Base-by-base conservation (phyloP, 2,797 vertebrate genomes). In the Phataginus tricuspis region DNA sequence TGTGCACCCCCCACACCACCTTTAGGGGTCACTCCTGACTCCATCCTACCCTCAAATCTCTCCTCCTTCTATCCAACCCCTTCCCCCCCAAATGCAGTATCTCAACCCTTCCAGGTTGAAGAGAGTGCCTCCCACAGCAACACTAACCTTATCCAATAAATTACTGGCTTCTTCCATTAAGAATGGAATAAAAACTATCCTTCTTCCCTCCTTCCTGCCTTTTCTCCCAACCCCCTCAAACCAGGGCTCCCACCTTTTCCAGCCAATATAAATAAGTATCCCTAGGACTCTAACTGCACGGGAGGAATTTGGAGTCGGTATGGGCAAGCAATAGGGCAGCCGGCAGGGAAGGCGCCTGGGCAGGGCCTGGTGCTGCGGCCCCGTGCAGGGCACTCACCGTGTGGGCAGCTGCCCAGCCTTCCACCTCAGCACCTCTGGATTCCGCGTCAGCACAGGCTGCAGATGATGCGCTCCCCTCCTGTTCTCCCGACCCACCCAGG, bases 51-150 rank as follows among this genome's bases (percentile, higher is more conserved):
- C 71, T 45, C 64, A 61, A 78, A 59, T 45, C 21, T 12, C 18
- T 51, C 57, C 13, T 82, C 71, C 57, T 18, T 42, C 92, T 51
- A 55, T 23, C 37, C 64, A 88, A 6, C n/a, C 10, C 57, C 45
- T 5, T n/a, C 19, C 34, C 10, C 23, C 11, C 5, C 25, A 39
- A n/a, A 23, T 51, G n/a, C 29, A 83, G 25, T 80, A 75, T 93
- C 59, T 89, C 63, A 90, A 29, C 16, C 37, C 21, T 92, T 94
- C 18, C 9, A 90, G 78, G 16, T 2, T 42, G 88, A 82, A 85
- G 27, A 78, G 6, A 51, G 61, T 27, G 16, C 37, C 79, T 87
- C 86, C 72, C 84, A 64, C 82, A 77, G 19, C 29, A 71, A 68
- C 80, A 55, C 71, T 53, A 42, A 87, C 34, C 37, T 45, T 45